These are phyloP conservation scores for Cheilosia pagana DNA, from an alignment of 2,888 invertebrate genomes.

Conservation along the genomic window DNA sequence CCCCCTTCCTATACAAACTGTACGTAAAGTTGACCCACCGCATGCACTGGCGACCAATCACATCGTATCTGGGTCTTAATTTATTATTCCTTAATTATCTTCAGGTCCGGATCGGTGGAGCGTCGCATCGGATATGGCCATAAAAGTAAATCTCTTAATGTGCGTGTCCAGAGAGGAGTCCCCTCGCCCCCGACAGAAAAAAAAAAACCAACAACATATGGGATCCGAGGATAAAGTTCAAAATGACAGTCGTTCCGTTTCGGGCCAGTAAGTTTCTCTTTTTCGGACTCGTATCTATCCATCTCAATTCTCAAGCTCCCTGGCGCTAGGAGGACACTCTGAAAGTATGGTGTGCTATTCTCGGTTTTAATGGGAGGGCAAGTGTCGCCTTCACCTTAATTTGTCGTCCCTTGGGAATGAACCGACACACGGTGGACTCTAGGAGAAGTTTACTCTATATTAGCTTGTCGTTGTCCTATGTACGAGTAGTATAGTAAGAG, in stretches of 20 bases:
- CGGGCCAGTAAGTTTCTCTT: slow-evolving; percentile 52
- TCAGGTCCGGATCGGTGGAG: slow-evolving; percentile 50
- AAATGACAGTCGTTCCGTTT: slow-evolving; percentile 65
- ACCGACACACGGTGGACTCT: slow-evolving; percentile 39
- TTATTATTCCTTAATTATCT: slow-evolving; percentile 68
- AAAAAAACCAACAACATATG: slow-evolving; percentile 63
- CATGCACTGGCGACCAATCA: slow-evolving; percentile 44
- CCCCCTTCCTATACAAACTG: not conserved
- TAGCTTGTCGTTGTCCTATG: slow-evolving; percentile 14
- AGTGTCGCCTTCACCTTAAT: slow-evolving; percentile 68
- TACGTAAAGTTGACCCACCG: not conserved
- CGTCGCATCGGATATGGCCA: slow-evolving; percentile 51
- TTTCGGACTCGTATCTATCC: slow-evolving; percentile 61
- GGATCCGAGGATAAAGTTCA: slow-evolving; percentile 64
- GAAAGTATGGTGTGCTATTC: not conserved
- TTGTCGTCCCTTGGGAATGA: slow-evolving; percentile 39
- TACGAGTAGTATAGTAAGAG: not conserved
- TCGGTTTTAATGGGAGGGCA: slow-evolving; percentile 32
- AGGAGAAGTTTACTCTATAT: slow-evolving; percentile 32
- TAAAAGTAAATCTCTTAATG: slow-evolving; percentile 71
- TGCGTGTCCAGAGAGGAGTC: slow-evolving; percentile 46
- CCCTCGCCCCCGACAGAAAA: not conserved
- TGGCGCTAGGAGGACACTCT: not conserved
- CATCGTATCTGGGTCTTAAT: slow-evolving; percentile 53
- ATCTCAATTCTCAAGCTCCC: slow-evolving; percentile 48